A percentile compares a stretch with the other conserved stretches of the same genome.
phyloP scores from a whole-genome alignment of 2,797 vertebrate genomes.

The Erethizon dorsatum region DNA sequence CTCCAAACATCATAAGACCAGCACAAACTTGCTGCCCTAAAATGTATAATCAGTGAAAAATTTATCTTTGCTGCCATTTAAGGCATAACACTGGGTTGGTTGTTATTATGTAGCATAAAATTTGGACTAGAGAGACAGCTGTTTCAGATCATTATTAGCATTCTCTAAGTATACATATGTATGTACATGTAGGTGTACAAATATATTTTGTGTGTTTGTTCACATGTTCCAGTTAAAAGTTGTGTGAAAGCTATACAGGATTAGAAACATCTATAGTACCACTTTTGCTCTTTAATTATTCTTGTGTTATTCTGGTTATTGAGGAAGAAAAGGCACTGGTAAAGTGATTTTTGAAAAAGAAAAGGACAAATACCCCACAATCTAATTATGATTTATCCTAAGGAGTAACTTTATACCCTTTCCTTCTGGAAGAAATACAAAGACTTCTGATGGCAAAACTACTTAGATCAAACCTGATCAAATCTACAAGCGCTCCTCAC shows the following conservation, averaged over 20 bases:
- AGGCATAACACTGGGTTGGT: not conserved
- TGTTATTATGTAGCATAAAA: not conserved
- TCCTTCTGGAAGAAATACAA: not conserved
- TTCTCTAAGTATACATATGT: not conserved
- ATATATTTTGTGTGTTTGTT: not conserved
- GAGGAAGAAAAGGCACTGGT: not conserved
- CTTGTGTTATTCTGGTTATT: conserved; percentile 35
- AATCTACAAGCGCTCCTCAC: not conserved
- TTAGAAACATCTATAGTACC: not conserved
- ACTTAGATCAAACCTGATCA: not conserved
- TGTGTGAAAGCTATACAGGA: not conserved
- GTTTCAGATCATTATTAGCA: not conserved
- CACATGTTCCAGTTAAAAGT: not conserved
- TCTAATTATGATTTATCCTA: not conserved
- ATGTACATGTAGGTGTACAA: not conserved
- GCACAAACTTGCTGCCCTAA: not conserved
- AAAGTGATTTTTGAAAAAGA: not conserved
- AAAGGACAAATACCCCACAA: not conserved
- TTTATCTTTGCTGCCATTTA: not conserved
- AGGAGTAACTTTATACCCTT: not conserved
- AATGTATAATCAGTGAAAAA: conserved; percentile 22
- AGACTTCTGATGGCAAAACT: not conserved
- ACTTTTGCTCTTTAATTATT: conserved; percentile 21
- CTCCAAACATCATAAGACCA: not conserved
- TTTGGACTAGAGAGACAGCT: not conserved